Percentiles rank a stretch among this genome's conserved stretches.
phyloP scores from a whole-genome alignment of 2,888 invertebrate genomes.

The Caenorhabditis sulstoni region DNA sequence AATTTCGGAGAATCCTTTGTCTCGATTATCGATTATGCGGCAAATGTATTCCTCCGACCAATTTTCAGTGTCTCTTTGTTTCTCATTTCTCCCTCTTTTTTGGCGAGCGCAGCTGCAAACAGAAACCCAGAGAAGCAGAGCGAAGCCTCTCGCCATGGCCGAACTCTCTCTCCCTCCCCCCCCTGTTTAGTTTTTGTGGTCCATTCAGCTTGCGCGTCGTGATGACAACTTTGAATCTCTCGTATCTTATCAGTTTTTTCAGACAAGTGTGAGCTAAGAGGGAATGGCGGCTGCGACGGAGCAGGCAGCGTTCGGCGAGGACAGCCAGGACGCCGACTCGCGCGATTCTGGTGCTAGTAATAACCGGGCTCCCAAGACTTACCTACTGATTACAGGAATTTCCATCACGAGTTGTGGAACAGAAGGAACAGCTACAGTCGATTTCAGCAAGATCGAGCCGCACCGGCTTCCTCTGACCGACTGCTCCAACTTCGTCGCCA shows the following conservation, averaged over 20 bases:
- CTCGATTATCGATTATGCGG: too few relatives aligned
- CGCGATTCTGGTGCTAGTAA: constrained; percentile 49
- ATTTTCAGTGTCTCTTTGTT: too few relatives aligned
- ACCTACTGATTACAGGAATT: constrained; percentile 15
- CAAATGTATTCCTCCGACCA: too few relatives aligned
- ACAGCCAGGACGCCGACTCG: constrained; percentile 48
- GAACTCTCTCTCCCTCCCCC: too few relatives aligned
- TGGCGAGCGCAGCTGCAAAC: too few relatives aligned
- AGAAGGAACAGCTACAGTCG: not conserved
- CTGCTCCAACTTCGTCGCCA: constrained; percentile 53
- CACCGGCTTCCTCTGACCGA: constrained; percentile 39
- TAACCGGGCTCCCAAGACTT: not conserved
- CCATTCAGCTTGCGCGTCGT: too few relatives aligned
- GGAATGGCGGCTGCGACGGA: constrained; percentile 35
- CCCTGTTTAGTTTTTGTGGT: too few relatives aligned
- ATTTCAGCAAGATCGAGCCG: constrained; percentile 26
- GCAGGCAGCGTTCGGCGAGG: constrained; percentile 14
- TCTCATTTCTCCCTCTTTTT: too few relatives aligned
- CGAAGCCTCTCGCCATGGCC: too few relatives aligned
- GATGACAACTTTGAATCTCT: too few relatives aligned
- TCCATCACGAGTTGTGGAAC: constrained; percentile 30
- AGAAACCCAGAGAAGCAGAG: too few relatives aligned
- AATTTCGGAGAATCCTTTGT: too few relatives aligned
- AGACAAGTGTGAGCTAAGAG: constrained; percentile 12
- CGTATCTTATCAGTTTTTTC: constrained; percentile 2